These are phyloP conservation scores for Narcine bancroftii DNA, from an alignment of 2,113 vertebrate genomes.

Conservation along the genomic window DNA sequence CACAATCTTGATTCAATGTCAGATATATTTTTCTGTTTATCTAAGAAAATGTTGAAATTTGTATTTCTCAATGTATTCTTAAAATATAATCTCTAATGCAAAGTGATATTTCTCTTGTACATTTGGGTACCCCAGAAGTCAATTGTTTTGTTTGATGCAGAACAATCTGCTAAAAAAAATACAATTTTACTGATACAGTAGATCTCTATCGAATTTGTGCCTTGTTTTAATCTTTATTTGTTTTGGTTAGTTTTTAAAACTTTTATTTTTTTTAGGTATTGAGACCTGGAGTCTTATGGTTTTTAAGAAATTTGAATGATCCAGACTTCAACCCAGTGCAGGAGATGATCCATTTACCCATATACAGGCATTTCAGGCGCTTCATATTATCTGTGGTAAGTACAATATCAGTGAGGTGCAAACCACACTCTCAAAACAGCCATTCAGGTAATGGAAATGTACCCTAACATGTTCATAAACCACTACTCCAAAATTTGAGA, in stretches of 20 bases:
- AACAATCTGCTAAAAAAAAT: background rate
- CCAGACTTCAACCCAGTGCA: conserved; percentile 96
- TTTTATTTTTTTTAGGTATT: conserved; percentile 64
- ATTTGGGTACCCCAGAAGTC: background rate
- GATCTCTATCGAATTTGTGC: background rate
- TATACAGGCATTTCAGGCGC: conserved; percentile 87
- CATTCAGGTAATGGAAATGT: no score
- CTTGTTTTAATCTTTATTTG: conserved; percentile 29
- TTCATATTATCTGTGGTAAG: conserved; percentile 94
- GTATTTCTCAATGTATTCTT: background rate
- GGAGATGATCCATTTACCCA: conserved; percentile 95
- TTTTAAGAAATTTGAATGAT: conserved; percentile 94
- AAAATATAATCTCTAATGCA: background rate
- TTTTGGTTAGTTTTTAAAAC: background rate
- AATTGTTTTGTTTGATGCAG: background rate
- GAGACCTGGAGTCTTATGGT: conserved; percentile 90
- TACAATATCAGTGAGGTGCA: background rate
- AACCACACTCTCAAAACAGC: no score
- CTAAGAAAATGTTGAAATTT: background rate
- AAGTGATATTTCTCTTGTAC: background rate
- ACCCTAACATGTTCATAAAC: no score
- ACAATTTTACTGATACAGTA: background rate
- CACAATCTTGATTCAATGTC: background rate
- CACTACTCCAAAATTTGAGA: no score
- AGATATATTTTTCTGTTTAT: background rate